These are phyloP conservation scores for Drosophila watanabei DNA, from an alignment of 1,140 invertebrate species.

Conservation along the genomic window DNA sequence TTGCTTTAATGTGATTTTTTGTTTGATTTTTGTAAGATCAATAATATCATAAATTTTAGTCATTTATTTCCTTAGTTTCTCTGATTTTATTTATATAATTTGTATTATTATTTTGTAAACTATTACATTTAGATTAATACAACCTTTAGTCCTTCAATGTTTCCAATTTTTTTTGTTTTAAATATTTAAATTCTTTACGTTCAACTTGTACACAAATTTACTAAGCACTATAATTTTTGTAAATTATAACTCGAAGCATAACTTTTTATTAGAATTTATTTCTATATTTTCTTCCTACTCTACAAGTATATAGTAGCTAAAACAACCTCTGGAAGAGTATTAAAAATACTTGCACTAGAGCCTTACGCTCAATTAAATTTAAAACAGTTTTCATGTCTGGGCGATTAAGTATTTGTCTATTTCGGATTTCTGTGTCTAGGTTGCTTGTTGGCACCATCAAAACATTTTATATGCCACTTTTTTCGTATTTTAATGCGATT, in stretches of 20 bases:
- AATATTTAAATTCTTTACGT: not conserved
- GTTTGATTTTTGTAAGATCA: not conserved
- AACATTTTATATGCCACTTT: slow-evolving; percentile 13
- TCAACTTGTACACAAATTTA: not conserved
- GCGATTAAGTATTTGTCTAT: slow-evolving; percentile 38
- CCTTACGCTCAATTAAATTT: slow-evolving; percentile 30
- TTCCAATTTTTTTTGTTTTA: not conserved
- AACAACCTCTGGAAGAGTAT: slow-evolving; percentile 14
- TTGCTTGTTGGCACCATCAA: slow-evolving; percentile 46
- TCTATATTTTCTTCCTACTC: too few relatives aligned
- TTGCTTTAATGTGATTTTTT: not conserved
- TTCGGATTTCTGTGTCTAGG: slow-evolving; percentile 55
- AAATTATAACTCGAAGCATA: too few relatives aligned
- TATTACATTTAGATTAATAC: not conserved
- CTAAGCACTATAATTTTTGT: not conserved
- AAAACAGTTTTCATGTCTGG: slow-evolving; percentile 32
- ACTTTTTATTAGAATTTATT: too few relatives aligned
- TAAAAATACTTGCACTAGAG: slow-evolving; percentile 4
- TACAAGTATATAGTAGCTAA: not conserved
- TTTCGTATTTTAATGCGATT: slow-evolving; percentile 16
- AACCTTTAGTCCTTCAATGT: not conserved
- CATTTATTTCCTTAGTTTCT: not conserved
- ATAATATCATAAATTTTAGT: not conserved
- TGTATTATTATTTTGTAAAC: not conserved
- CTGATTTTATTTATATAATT: not conserved